Evolutionary conservation across 1,140 invertebrate genomes (phyloP).

Genomic region (Antheraea pernyi): DNA sequence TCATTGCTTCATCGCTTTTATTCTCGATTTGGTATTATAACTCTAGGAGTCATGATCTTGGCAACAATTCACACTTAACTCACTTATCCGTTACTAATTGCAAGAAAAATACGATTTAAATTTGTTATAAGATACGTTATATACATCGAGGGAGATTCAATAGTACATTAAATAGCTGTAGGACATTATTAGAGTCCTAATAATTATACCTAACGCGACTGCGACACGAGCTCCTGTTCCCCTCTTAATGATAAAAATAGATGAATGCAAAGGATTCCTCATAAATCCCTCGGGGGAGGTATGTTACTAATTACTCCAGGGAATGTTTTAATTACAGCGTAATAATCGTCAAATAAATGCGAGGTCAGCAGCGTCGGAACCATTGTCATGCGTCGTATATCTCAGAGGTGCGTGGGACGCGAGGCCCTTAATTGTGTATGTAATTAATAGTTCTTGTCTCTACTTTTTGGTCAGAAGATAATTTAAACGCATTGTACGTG

Average conservation of each 20-base stretch:
- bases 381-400: constrained; percentile 10
- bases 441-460: neutral
- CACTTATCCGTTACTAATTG: no score
- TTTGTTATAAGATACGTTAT: no score
- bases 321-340: constrained; percentile 25
- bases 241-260: constrained; percentile 15
- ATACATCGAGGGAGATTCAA: no score
- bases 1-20: no score
- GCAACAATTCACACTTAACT: no score
- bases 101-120: no score
- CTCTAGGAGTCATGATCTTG: no score
- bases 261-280: constrained; percentile 20
- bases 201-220: neutral
- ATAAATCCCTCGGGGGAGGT: constrained; percentile 18
- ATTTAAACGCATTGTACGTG: neutral
- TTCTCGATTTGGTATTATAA: no score
- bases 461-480: neutral
- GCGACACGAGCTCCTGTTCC: neutral
- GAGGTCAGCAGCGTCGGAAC: constrained; percentile 12
- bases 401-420: constrained; percentile 7
- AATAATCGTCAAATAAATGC: constrained; percentile 16
- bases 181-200: neutral
- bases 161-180: neutral
- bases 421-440: neutral
- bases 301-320: constrained; percentile 15